A percentile compares a stretch with the other conserved stretches of the same genome.
These are phyloP conservation scores for Dysmachus trigonus DNA, from an alignment of 2,888 invertebrate genomes.

Conservation along the genomic window DNA sequence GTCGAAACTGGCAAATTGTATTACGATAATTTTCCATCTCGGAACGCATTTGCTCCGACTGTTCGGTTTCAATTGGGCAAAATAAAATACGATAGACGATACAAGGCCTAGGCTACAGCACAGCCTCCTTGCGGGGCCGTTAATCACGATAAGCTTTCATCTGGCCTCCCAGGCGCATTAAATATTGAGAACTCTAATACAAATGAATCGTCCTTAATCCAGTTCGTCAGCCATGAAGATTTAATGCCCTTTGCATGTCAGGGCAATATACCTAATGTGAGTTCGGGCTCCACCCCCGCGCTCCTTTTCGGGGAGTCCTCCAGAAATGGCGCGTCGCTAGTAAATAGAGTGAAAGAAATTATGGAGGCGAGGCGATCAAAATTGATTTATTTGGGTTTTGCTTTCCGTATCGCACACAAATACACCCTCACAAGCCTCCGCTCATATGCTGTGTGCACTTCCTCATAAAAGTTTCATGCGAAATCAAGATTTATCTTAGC, in stretches of 20 bases:
- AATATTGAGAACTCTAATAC: background rate
- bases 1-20: background rate
- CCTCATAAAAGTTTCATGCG: background rate
- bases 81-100: background rate
- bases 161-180: background rate
- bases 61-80: background rate
- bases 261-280: background rate
- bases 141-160: background rate
- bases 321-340: background rate
- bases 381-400: background rate
- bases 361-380: background rate
- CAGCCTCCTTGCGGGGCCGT: background rate
- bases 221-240: background rate
- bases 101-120: background rate
- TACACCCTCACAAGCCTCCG: background rate
- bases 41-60: background rate
- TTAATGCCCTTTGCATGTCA: background rate
- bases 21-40: background rate
- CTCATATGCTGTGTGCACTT: background rate
- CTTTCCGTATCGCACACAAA: background rate
- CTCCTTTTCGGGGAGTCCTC: background rate
- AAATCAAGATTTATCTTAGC: background rate
- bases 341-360: background rate
- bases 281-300: background rate
- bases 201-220: background rate